Percentiles rank a stretch among this genome's conserved stretches.
Evolutionary conservation across 2,888 invertebrate species (phyloP).

Genomic region (Noctua janthe): DNA sequence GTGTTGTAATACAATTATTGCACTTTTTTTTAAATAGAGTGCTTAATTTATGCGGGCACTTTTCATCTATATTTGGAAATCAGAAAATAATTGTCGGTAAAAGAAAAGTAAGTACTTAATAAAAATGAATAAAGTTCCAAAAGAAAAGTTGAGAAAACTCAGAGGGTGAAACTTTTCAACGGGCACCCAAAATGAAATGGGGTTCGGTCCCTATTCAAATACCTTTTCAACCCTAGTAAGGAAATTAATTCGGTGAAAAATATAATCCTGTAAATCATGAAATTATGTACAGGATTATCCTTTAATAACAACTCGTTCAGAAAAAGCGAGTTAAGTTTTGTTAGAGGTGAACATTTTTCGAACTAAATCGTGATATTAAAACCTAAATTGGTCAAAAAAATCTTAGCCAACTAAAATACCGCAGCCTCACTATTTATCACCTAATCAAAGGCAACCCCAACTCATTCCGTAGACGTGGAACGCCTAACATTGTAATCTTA

Average conservation of each 20-base stretch:
- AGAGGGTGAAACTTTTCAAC: constrained; percentile 3
- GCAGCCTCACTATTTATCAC: background rate
- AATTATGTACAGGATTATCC: constrained; percentile 1
- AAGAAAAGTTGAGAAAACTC: background rate
- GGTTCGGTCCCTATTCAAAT: background rate
- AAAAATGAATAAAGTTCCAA: background rate
- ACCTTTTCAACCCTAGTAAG: background rate
- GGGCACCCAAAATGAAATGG: constrained; percentile 3
- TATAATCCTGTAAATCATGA: background rate
- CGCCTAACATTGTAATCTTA: constrained; percentile 22
- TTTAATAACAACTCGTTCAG: background rate
- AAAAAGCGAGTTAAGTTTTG: background rate
- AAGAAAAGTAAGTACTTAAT: background rate
- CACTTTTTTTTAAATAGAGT: background rate
- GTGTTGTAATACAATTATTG: background rate
- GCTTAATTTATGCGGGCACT: background rate
- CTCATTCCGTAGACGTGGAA: constrained; percentile 17
- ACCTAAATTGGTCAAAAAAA: background rate
- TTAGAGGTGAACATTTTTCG: background rate
- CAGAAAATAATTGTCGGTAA: background rate
- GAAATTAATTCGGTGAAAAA: background rate
- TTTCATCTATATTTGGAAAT: background rate
- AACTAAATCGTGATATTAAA: background rate
- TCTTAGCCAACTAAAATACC: background rate
- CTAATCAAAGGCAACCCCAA: constrained; percentile 27